Base-by-base conservation (phyloP, 2,797 vertebrate species). In the Tolypeutes matacus region DNA sequence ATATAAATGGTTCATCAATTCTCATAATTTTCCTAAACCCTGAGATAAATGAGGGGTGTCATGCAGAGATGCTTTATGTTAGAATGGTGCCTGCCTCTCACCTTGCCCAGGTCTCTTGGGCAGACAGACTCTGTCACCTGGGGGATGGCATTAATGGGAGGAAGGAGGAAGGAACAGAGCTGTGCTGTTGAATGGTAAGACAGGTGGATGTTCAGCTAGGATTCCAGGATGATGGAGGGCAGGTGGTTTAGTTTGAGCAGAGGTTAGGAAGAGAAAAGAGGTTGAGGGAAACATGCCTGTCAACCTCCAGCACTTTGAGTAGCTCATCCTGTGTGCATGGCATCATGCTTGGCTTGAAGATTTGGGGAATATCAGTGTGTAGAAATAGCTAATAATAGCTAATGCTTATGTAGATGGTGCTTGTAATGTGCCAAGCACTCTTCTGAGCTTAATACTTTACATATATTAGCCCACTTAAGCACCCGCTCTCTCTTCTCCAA, bases 1-100 rank as follows among this genome's bases (percentile, higher is more conserved):
- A 97, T 97, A 78, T 92, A 80, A 97, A 96, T 82, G 89, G 97
- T 65, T 96, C 82, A 62, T 73, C 77, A 73, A 72, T 49, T 76
- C 91, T 93, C 64, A 25, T 36, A 78, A 84, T 85, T 82, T 96
- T 75, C 94, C 64, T 85, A 62, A 80, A 36, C 46, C 72, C 65
- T 0, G 3, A 90, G 77, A 67, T 58, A 42, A 56, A 73, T 4
- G 18, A 78, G 58, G 84, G 46, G 23, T 76, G 34, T 27, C 10
- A 25, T 1, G 7, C 4, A 10, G 89, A 77, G 86, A 65, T 0
- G 3, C 49, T 13, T 17, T 2, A 3, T 60, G 64, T 84, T 20
- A 1, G 67, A 73, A 17, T 36, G 29, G 25, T 7, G 53, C 85
- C 85, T 9, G 60, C 49, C 69, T 53, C 36, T 60, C 15, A 62